These are phyloP conservation scores for Epizoanthus ramosus DNA, from an alignment of 92 coral and sea anemone genomes.

Conservation along the genomic window DNA sequence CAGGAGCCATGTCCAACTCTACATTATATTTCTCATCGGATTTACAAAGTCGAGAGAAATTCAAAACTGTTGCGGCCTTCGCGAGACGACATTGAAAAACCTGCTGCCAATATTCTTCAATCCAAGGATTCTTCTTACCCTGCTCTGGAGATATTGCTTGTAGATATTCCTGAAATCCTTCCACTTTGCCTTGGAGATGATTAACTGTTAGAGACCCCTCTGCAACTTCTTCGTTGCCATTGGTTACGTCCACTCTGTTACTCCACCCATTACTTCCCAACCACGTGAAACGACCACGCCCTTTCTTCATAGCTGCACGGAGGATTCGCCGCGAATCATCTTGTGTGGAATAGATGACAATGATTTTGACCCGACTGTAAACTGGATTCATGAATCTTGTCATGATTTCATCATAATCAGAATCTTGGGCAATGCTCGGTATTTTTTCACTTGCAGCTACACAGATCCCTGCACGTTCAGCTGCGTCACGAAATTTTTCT, in stretches of 20 bases:
- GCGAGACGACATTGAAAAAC: conserved; percentile 61
- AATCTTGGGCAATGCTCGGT: conserved; percentile 54
- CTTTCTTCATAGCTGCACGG: conserved; percentile 66
- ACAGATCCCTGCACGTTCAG: conserved; percentile 67
- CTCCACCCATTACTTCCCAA: conserved; percentile 99
- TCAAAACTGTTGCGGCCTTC: conserved; percentile 48
- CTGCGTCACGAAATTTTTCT: conserved; percentile 50
- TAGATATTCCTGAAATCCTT: conserved; percentile 69
- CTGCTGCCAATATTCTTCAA: conserved; percentile 91
- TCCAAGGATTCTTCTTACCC: conserved; percentile 70
- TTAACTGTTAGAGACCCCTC: conserved; percentile 89
- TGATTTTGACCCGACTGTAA: conserved; percentile 50
- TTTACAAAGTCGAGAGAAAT: conserved; percentile 52
- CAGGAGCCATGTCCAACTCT: conserved; percentile 76
- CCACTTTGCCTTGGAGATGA: conserved; percentile 82
- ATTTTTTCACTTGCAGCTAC: conserved; percentile 57
- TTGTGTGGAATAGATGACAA: conserved; percentile 80
- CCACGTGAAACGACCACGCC: conserved; percentile 72
- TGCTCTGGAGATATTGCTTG: conserved; percentile 47
- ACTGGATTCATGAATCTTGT: not conserved
- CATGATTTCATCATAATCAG: conserved; percentile 47
- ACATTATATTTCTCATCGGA: conserved; percentile 53
- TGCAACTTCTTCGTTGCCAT: conserved; percentile 79
- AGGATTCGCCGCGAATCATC: conserved; percentile 81
- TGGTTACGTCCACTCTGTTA: conserved; percentile 80